Base-by-base conservation (phyloP, 2,888 invertebrate genomes). In the Netelia inedita region DNA sequence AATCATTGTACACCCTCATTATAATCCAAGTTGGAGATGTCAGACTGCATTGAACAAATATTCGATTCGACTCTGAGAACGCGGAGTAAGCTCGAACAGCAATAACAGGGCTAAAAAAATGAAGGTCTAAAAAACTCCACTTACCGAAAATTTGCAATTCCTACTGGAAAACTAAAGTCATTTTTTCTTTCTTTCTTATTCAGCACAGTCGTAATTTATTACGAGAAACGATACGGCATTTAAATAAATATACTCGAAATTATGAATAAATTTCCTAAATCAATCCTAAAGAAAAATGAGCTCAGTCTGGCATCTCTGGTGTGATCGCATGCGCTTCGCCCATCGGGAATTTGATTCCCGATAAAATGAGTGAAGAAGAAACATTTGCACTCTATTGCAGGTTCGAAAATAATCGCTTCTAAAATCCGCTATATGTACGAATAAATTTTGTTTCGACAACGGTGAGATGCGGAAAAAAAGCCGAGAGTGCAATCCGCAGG, bases 351-450 rank as follows among this genome's bases (percentile, higher is more conserved):
- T 35, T 16, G 5, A 10, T 71, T 69, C 3, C 23, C 0, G 6
- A 19, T 1, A 14, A 75, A 65, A 19, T 53, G 14, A 75, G 41
- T 53, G 19, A 75, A 65, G 35, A 71, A 19, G 2, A 41, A 55
- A 46, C 10, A 14, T 16, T 65, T 65, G 21, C n/a, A 11, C 53
- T 75, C 43, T 41, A 55, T 65, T 65, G 35, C 53, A 55, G 65
- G 55, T 55, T 35, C 65, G 14, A 53, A 55, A 53, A 41, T 75
- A 53, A 61, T 61, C 46, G 63, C 43, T 63, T 23, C 61, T 28
- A 65, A 53, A 74, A 75, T 55, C n/a, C 11, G 53, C 55, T 65
- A 43, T 23, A 23, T 19, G n/a, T 59, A 69, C 41, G 53, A 79
- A 10, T 41, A 41, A 79, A 11, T 74, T 16, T 61, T 61, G 11